These are phyloP conservation scores for Zaprionus tsacasi DNA, from an alignment of 1,140 invertebrate genomes.

Conservation along the genomic window DNA sequence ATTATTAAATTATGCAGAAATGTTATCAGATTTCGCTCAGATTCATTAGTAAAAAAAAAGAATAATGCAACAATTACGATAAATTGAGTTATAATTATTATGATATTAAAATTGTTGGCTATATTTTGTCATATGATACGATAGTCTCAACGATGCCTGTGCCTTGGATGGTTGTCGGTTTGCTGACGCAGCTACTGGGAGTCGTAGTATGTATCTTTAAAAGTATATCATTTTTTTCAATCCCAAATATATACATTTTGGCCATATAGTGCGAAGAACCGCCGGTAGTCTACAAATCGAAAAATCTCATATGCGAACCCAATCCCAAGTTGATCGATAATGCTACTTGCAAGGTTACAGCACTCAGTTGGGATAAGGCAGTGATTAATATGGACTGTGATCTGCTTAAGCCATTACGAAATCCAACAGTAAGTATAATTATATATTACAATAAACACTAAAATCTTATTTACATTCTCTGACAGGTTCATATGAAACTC, in stretches of 20 bases:
- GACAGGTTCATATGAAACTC: conserved; percentile 14
- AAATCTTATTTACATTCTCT: neutral
- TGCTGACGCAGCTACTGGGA: neutral
- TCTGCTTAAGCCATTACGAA: conserved; percentile 19
- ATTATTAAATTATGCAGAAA: neutral
- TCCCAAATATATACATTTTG: neutral
- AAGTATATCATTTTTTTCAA: neutral
- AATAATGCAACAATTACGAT: neutral
- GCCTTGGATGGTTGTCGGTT: neutral
- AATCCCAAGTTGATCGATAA: conserved; percentile 1
- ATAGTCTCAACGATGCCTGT: neutral
- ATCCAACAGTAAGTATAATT: conserved; percentile 46
- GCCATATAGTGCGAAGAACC: conserved; percentile 10
- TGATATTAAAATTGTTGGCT: neutral
- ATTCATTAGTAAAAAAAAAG: neutral
- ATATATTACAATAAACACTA: no score
- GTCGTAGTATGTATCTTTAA: neutral
- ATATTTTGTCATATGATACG: neutral
- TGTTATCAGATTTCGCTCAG: neutral
- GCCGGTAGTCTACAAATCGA: conserved; percentile 37
- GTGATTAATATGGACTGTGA: conserved; percentile 47
- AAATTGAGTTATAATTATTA: neutral
- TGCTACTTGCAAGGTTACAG: conserved; percentile 30
- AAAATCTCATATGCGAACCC: conserved; percentile 37
- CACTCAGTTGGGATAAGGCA: conserved; percentile 50